Evolutionary conservation across 1,140 invertebrate species (phyloP), one percentile per base, ranked within the genome.

Genomic region (Venustaconcha ellipsiformis): DNA sequence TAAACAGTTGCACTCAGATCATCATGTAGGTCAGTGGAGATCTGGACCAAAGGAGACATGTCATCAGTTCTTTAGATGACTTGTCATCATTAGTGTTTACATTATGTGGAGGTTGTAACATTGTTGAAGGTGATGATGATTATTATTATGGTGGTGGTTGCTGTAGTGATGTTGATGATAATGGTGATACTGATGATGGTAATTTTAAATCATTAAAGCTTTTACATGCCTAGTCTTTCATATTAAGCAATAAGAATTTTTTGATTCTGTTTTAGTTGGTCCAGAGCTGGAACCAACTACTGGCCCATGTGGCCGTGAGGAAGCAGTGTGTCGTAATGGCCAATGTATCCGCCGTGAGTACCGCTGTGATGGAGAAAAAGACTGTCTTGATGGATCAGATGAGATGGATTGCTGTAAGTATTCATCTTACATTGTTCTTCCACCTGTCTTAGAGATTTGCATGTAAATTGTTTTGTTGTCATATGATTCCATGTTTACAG

Each of bases 271-370:
- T 62, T 18, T 11, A 76, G 74, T 70, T 58, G 74, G 74, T 17
- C 74, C 72, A 48, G 37, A 57, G 15, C 67, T 60, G 0, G 68
- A 65, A 17, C 23, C 12, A 4, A 59, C 20, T 4, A 4, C 14
- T 30, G 76, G 71, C 23, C 56, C 58, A 62, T 78, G 76, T 70
- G 71, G 71, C 57, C 60, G 69, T 26, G 67, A 82, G 23, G 73
- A 76, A 58, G 72, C 78, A 20, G 67, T 72, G 1, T 81, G 78
- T 74, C 63, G 72, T 57, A 80, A 67, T 56, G 57, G 70, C 18
- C 69, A 75, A 63, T 99, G 97, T 88, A 98, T 99, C 77, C 96
- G 96, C 0, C 93, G 93, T 77, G 95, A 96, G 86, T 98, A 96
- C 96, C 58, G 83, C 1, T 91, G 90, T 86, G 90, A 91, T 75